Evolutionary conservation across 2,888 invertebrate genomes (phyloP).

Genomic region (Andrena haemorrhoa): DNA sequence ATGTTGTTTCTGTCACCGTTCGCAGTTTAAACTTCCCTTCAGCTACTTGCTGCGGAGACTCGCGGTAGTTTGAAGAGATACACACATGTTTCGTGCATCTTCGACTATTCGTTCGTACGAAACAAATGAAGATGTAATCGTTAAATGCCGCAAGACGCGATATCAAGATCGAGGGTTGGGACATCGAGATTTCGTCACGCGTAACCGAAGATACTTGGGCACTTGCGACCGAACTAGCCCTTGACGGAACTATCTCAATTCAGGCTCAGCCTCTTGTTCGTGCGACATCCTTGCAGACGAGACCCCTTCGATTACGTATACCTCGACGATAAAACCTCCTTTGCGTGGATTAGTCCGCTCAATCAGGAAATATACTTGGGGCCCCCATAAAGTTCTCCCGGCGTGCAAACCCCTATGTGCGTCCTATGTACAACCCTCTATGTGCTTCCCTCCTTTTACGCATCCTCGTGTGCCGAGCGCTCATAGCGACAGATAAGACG

Average conservation of each 20-base stretch:
- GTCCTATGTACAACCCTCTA: slow-evolving; percentile 70
- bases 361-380: slow-evolving; percentile 83
- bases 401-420: slow-evolving; percentile 77
- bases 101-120: no score
- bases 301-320: slow-evolving; percentile 79
- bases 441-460: slow-evolving; percentile 68
- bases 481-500: slow-evolving; percentile 69
- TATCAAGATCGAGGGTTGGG: background rate
- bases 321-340: slow-evolving; percentile 82
- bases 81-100: no score
- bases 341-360: slow-evolving; percentile 84
- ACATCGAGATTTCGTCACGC: background rate
- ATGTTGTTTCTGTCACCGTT: no score
- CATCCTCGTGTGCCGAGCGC: slow-evolving; percentile 55
- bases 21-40: no score
- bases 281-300: slow-evolving; percentile 56
- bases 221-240: slow-evolving; percentile 16
- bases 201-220: background rate
- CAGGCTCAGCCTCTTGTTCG: slow-evolving; percentile 42
- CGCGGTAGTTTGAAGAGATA: no score
- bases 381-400: slow-evolving; percentile 80
- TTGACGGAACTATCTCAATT: slow-evolving; percentile 32
- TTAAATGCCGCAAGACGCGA: no score
- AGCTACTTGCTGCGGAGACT: no score
- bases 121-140: no score